phyloP scores from a whole-genome alignment of 2,113 vertebrate genomes.

The Phrynosoma platyrhinos region DNA sequence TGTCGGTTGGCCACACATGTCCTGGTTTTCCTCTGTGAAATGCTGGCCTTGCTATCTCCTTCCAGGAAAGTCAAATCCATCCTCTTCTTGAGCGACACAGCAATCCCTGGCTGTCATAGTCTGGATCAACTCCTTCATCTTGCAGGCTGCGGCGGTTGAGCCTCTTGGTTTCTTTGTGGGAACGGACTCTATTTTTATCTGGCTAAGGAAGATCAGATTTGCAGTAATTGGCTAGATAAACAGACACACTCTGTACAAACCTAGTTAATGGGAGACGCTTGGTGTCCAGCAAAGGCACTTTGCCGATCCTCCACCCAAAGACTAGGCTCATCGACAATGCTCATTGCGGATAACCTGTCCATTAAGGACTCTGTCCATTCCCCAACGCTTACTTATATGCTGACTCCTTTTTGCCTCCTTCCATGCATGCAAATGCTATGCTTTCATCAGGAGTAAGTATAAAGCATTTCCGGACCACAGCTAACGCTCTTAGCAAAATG shows the following conservation, averaged over 20 bases:
- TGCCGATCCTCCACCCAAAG: constrained; percentile 36
- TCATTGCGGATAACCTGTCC: constrained; percentile 47
- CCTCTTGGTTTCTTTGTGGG: constrained; percentile 62
- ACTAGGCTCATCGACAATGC: constrained; percentile 44
- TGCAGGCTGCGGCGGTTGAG: constrained; percentile 32
- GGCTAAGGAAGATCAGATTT: constrained; percentile 68
- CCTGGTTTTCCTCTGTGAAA: no score
- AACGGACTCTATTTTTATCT: constrained; percentile 71
- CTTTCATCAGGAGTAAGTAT: not conserved
- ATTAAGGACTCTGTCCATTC: constrained; percentile 10
- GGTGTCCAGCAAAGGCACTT: constrained; percentile 50
- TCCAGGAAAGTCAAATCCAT: not conserved
- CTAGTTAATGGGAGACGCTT: constrained; percentile 60
- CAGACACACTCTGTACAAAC: constrained; percentile 58
- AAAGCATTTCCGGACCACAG: not conserved
- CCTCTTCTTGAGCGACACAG: not conserved
- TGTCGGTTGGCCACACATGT: no score
- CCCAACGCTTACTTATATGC: not conserved
- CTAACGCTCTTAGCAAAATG: not conserved
- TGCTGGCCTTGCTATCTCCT: not conserved
- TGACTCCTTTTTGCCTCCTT: constrained; percentile 30
- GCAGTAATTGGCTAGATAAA: constrained; percentile 72
- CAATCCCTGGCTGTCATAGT: not conserved
- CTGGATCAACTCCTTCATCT: accelerated
- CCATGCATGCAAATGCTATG: not conserved